phyloP scores from a whole-genome alignment of 2,888 invertebrate genomes.

The Drosophila nr. medialis region DNA sequence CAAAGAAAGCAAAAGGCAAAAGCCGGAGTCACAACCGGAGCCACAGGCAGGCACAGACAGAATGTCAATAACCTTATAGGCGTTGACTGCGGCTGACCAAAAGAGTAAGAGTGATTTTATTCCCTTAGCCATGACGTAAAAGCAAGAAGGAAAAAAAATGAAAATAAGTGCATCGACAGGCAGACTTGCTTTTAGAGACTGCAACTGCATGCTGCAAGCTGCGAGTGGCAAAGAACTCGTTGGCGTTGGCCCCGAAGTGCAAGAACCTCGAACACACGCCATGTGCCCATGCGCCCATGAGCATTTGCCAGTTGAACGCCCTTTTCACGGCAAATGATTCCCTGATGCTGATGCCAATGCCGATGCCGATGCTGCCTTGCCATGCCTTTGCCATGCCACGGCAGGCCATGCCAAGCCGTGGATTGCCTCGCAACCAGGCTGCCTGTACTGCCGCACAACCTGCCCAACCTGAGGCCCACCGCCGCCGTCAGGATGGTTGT shows the following conservation, averaged over 20 bases:
- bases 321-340: constrained; percentile 85
- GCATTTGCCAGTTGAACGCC: constrained; percentile 83
- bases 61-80: constrained; percentile 71
- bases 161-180: constrained; percentile 35
- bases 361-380: constrained; percentile 36
- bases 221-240: constrained; percentile 44
- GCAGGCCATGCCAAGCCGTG: background rate
- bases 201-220: constrained; percentile 3
- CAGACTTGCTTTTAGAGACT: constrained; percentile 13
- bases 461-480: constrained; percentile 62
- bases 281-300: constrained; percentile 62
- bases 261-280: constrained; percentile 71
- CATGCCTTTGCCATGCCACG: background rate
- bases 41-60: constrained; percentile 37
- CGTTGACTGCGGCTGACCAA: constrained; percentile 49
- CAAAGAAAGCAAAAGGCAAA: constrained; percentile 49
- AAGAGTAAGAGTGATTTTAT: constrained; percentile 81
- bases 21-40: constrained; percentile 16
- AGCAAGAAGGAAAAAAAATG: constrained; percentile 49
- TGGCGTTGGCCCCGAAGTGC: constrained; percentile 53
- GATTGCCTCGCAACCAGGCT: constrained; percentile 12
- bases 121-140: constrained; percentile 77
- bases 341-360: constrained; percentile 64
- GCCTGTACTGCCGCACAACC: constrained; percentile 60
- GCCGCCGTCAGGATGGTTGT: constrained; percentile 52